These are phyloP conservation scores for Cydia pomonella DNA, from an alignment of 1,140 invertebrate genomes.

Conservation along the genomic window DNA sequence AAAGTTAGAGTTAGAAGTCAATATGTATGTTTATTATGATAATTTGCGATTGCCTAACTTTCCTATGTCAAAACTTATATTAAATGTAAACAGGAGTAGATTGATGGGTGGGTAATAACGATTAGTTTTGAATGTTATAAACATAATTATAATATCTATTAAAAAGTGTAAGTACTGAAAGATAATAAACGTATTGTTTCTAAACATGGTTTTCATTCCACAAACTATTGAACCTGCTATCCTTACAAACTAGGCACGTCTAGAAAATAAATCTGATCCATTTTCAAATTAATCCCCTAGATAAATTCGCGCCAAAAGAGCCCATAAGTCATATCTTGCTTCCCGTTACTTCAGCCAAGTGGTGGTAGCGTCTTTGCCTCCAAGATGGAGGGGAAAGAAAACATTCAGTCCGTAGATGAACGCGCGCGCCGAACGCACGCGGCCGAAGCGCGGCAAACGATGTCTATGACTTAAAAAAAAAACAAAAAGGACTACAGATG, in stretches of 20 bases:
- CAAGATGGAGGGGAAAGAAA: slow-evolving; percentile 52
- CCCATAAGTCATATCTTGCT: slow-evolving; percentile 35
- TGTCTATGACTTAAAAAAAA: slow-evolving; percentile 42
- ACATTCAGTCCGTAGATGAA: slow-evolving; percentile 60
- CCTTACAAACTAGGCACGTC: slow-evolving; percentile 6
- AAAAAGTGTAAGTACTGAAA: background rate
- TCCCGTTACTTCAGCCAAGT: slow-evolving; percentile 51
- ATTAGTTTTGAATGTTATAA: background rate
- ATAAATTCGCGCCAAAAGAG: slow-evolving; percentile 8
- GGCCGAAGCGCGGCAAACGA: slow-evolving; percentile 50
- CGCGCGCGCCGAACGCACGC: slow-evolving; percentile 51
- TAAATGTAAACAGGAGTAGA: background rate
- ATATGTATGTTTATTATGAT: background rate
- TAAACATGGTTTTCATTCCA: slow-evolving; percentile 9
- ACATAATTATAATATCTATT: background rate
- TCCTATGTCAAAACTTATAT: background rate
- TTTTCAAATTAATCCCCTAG: slow-evolving; percentile 4
- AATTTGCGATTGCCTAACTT: background rate
- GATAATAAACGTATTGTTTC: slow-evolving; percentile 8
- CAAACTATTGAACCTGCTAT: background rate
- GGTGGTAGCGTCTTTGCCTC: slow-evolving; percentile 42
- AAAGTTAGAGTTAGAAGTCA: too few species aligned
- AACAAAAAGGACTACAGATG: slow-evolving; percentile 39
- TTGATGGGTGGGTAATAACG: background rate
- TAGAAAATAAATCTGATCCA: slow-evolving; percentile 7